Percentiles rank a stretch among this genome's conserved stretches.
These are phyloP conservation scores for Cryptotermes secundus DNA, from an alignment of 1,140 invertebrate species.

Conservation along the genomic window DNA sequence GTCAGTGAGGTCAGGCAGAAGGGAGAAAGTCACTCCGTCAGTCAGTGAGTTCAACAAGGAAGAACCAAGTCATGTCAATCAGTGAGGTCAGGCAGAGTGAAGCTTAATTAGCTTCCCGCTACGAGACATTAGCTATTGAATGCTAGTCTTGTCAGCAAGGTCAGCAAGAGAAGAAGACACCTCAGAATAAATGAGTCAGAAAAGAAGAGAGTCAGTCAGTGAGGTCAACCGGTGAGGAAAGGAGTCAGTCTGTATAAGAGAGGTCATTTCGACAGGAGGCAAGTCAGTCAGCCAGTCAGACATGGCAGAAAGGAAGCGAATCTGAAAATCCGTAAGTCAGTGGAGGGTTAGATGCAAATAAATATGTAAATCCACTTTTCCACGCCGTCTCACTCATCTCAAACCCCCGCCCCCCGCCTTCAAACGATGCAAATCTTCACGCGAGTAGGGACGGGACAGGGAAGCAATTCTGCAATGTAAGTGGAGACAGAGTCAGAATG, in stretches of 20 bases:
- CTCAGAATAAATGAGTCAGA: neutral
- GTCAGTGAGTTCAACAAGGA: too few species aligned
- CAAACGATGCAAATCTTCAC: neutral
- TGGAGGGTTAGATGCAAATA: neutral
- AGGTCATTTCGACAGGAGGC: too few species aligned
- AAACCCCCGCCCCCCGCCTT: too few species aligned
- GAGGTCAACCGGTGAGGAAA: neutral
- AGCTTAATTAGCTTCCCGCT: too few species aligned
- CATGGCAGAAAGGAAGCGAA: neutral
- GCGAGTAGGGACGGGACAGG: neutral
- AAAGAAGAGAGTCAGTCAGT: neutral
- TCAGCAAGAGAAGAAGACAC: too few species aligned
- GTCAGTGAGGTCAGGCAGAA: too few species aligned
- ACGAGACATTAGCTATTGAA: too few species aligned
- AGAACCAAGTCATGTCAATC: too few species aligned
- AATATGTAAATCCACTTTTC: constrained; percentile 17
- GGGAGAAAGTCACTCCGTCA: too few species aligned
- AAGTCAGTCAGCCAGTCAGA: neutral
- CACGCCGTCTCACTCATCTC: neutral
- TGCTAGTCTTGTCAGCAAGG: too few species aligned
- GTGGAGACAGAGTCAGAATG: neutral
- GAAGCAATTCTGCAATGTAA: neutral
- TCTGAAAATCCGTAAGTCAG: neutral
- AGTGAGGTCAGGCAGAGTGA: too few species aligned
- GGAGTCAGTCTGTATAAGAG: too few species aligned